phyloP scores from a whole-genome alignment of 2,888 invertebrate species.

The Archips xylosteana region DNA sequence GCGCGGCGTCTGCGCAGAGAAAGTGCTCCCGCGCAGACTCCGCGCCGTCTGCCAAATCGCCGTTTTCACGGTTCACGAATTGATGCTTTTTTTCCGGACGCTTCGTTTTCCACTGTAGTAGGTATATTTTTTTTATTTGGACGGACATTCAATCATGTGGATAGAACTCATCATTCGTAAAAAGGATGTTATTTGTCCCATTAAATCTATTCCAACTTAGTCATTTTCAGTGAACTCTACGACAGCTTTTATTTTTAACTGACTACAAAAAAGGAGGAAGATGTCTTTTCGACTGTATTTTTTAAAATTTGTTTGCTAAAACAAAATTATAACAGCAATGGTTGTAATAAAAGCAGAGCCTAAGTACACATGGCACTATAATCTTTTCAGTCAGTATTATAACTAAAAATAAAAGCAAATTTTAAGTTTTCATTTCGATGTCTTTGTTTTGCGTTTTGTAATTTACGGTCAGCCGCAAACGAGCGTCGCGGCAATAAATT shows the following conservation, averaged over 20 bases:
- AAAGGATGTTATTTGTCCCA: background rate
- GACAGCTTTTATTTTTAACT: background rate
- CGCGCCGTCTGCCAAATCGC: conserved; percentile 81
- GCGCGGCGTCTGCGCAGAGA: conserved; percentile 76
- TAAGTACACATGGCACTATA: too few relatives aligned
- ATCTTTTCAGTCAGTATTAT: background rate
- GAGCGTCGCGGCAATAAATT: conserved; percentile 56
- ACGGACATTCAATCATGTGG: background rate
- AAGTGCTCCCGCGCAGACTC: conserved; percentile 82
- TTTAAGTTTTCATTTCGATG: conserved; percentile 44
- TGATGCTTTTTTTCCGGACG: conserved; percentile 77
- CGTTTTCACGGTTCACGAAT: conserved; percentile 79
- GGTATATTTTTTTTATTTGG: conserved; percentile 46
- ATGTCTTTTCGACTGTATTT: too few relatives aligned
- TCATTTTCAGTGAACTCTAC: background rate
- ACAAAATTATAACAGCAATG: too few relatives aligned
- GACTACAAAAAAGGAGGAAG: too few relatives aligned
- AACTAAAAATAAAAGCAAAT: conserved; percentile 11
- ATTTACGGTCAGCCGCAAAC: conserved; percentile 53
- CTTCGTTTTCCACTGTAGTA: conserved; percentile 63
- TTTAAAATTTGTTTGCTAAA: background rate
- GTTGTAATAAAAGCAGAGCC: too few relatives aligned
- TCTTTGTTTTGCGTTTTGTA: conserved; percentile 56
- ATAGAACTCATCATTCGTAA: conserved; percentile 6
- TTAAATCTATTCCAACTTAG: background rate